Evolutionary conservation across 2,113 vertebrate genomes (phyloP).

Genomic region (Paramormyrops kingsleyae): DNA sequence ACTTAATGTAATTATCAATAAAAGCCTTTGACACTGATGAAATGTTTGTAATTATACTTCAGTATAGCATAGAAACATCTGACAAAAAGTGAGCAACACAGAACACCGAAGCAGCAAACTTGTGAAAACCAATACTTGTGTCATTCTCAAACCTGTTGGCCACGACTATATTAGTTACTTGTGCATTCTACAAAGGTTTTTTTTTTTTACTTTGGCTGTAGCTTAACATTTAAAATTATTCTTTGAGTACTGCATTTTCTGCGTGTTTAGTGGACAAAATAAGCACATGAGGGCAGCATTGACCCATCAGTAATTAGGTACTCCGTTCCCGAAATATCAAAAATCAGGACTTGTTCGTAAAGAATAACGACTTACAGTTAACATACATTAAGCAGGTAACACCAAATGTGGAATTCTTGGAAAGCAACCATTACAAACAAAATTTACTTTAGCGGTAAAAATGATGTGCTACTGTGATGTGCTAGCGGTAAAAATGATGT

Average conservation of each 20-base stretch:
- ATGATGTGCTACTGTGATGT: background rate
- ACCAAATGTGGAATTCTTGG: background rate
- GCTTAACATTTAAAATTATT: background rate
- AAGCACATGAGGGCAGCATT: constrained; percentile 24
- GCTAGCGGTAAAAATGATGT: background rate
- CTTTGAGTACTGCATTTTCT: background rate
- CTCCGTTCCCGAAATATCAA: background rate
- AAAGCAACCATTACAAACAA: background rate
- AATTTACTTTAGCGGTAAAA: background rate
- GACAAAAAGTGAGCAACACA: no score
- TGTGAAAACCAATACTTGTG: no score
- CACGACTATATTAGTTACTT: background rate
- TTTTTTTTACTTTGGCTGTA: background rate
- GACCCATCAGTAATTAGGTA: background rate
- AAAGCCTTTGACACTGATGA: no score
- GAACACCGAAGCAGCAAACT: no score
- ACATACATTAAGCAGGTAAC: background rate
- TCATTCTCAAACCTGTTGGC: no score
- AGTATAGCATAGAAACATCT: no score
- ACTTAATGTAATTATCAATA: no score
- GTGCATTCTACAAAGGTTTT: background rate
- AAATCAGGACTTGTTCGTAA: background rate
- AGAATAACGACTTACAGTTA: background rate
- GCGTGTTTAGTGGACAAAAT: background rate
- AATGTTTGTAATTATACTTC: no score